Percentiles rank a stretch among this genome's conserved stretches.
Conservation (phyloP, 2,797 vertebrate genomes). For the Astyanax mexicanus region DNA sequence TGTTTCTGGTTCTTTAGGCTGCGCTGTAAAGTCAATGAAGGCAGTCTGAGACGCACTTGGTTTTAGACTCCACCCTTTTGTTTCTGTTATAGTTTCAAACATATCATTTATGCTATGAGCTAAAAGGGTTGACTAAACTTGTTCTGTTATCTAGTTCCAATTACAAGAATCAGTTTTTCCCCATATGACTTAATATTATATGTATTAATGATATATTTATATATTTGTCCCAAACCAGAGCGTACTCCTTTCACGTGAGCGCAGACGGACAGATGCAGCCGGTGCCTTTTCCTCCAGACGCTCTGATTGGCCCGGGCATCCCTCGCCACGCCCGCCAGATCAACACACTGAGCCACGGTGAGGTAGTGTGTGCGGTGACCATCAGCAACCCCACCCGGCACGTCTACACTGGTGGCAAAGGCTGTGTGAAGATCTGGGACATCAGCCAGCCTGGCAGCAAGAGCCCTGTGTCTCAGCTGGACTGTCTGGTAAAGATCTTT, state of each 20-base stretch:
- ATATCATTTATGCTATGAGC: no score
- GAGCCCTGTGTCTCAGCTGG: constrained; percentile 95
- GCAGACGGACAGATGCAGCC: constrained; percentile 87
- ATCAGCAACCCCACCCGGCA: constrained; percentile 97
- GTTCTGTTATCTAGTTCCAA: no score
- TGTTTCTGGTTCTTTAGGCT: no score
- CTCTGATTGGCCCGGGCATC: constrained; percentile 84
- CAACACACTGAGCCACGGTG: constrained; percentile 85
- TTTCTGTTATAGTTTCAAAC: no score
- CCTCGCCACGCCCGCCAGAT: constrained; percentile 86
- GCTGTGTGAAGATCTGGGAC: constrained; percentile 98
- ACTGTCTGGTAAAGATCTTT: constrained; percentile 89
- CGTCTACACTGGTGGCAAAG: constrained; percentile 96
- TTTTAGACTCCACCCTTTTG: no score
- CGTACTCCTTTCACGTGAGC: constrained; percentile 85
- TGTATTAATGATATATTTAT: no score
- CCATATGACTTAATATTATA: no score
- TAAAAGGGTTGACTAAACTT: no score
- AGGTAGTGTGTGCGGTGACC: constrained; percentile 91
- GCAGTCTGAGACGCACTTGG: no score
- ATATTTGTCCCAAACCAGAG: constrained; percentile 68
- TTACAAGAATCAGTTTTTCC: no score
- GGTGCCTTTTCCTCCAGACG: constrained; percentile 84
- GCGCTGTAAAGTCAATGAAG: no score
- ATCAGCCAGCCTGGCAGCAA: constrained; percentile 98